Evolutionary conservation across 2,888 invertebrate species (phyloP), one percentile per base, ranked within the genome.

Genomic region (Clepsis dumicolana): DNA sequence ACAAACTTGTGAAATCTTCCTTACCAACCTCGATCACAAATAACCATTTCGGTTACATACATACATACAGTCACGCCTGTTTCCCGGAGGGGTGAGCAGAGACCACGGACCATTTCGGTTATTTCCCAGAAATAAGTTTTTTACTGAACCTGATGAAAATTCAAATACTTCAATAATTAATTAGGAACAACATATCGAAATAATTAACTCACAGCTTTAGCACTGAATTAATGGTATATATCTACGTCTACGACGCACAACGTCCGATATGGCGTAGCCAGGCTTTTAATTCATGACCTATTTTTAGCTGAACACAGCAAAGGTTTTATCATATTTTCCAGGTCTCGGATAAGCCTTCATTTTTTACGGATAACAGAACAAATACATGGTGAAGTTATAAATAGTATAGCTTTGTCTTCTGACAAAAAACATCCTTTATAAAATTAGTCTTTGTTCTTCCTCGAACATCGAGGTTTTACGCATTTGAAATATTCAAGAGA

Each of bases 231-330:
- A 41, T 35, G 8, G 16, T 16, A 44, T n/a, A 14, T 16, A 41
- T 41, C 35, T 14, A 35, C 38, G 29, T 7, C 41, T 8, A 16
- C 41, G 5, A 4, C 16, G 12, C 14, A 4, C 1, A n/a, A 38
- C 3, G 1, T 16, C 41, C 4, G 41, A 44, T 44, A 16, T 16
- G 41, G 16, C 41, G 48, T 21, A 21, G 48, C 10, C 21, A 48
- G 18, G 21, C 18, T 41, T 41, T 48, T 48, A 21, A 48, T 48
- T 48, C 48, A 12, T 48, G 48, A 10, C 21, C 48, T 48, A 48
- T 48, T 48, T 48, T 48, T 48, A 48, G 48, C 12, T 3, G 48
- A 48, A 48, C 10, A 16, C 41, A 10, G 21, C 2, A 41, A 21
- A 8, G 48, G 21, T 48, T 21, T 48, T 10, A 48, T 12, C 21